Evolutionary conservation across 1,140 invertebrate species (phyloP).

Genomic region (Hylaeus anthracinus): DNA sequence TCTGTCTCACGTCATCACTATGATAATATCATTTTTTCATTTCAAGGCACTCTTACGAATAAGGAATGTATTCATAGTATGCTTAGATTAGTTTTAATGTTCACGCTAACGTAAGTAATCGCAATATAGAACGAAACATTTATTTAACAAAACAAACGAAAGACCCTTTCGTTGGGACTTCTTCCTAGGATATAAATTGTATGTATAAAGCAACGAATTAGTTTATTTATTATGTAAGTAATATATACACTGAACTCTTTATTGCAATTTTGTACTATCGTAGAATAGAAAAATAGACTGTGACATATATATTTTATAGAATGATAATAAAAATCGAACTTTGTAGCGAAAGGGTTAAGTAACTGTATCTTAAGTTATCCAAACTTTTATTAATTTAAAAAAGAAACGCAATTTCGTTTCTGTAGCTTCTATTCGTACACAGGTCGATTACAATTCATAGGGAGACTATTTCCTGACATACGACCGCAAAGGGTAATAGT

Average conservation of each 20-base stretch:
- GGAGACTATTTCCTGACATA: too few species aligned
- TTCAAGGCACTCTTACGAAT: constrained; percentile 1
- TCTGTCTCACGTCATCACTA: constrained; percentile 14
- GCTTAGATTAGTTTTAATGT: not conserved
- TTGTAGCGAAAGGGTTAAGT: not conserved
- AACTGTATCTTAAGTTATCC: not conserved
- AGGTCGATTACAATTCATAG: too few species aligned
- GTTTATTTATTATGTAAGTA: constrained; percentile 5
- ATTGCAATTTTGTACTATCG: constrained; percentile 21
- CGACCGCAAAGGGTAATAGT: too few species aligned
- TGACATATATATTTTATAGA: not conserved
- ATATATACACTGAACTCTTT: not conserved
- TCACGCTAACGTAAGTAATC: not conserved
- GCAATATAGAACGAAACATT: not conserved
- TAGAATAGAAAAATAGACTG: not conserved
- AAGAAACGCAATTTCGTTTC: not conserved
- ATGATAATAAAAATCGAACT: not conserved
- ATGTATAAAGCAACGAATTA: not conserved
- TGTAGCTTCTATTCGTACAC: not conserved
- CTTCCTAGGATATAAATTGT: not conserved
- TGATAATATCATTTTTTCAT: constrained; percentile 15
- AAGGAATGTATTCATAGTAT: not conserved
- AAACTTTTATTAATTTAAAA: not conserved
- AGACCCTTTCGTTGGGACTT: too few species aligned
- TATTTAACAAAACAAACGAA: not conserved